Base-by-base conservation (phyloP, 2,888 invertebrate genomes). In the Esperia sulphurella region DNA sequence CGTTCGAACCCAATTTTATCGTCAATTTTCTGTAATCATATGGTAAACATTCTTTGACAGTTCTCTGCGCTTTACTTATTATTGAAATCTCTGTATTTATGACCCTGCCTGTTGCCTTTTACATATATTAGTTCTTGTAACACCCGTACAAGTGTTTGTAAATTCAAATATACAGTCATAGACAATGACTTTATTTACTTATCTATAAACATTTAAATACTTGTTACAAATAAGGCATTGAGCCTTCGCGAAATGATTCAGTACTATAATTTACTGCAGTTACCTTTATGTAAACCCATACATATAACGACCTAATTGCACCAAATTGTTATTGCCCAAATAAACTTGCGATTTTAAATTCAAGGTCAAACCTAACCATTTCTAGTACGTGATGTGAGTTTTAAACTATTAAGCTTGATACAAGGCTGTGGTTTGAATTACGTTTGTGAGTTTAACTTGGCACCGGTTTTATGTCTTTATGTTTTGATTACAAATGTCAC, bases 321-420 rank as follows among this genome's bases (percentile, higher is more conserved):
- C 35, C 28, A 37, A 51, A 43, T 43, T 41, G 13, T 52, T 52
- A 54, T 56, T 50, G 44, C 52, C 49, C 21, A 45, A 49, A 51
- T 29, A 49, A 45, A 43, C 49, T 44, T 50, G 48, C 41, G 29
- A 31, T 48, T 44, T 37, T 21, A 39, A 48, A 39, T 31, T 41
- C 54, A 54, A 52, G 50, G 52, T 45, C 43, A 9, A 39, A 39
- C 1, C 21, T 14, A 39, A 39, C 37, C 47, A 48, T 49, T 51
- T 53, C 45, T 43, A 44, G 41, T 12, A 29, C 37, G 43, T 35
- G 43, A 39, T 44, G 41, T 33, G 50, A 41, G 38, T 48, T 53
- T 50, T 48, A 41, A 48, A 43, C 31, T 38, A 37, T 41, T 41
- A 14, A 14, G 31, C 12, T 47, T 38, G 14, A 10, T 1, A 8